phyloP scores from a whole-genome alignment of 2,888 invertebrate species.

The Lasioglossum morio region DNA sequence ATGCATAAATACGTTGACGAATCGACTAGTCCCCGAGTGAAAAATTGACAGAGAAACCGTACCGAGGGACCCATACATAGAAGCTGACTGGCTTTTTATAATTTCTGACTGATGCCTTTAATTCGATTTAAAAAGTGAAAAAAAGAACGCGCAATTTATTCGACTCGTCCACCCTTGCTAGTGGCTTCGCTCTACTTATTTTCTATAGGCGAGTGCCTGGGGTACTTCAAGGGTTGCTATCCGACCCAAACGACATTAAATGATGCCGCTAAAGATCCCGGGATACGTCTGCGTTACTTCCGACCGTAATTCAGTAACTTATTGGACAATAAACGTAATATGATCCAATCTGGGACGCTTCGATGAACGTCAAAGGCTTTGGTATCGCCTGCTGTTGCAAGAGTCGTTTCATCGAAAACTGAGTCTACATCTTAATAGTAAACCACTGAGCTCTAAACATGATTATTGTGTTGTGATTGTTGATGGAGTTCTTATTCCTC shows the following conservation, averaged over 20 bases:
- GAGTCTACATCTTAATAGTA: background rate
- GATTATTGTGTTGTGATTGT: no score
- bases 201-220: background rate
- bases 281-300: background rate
- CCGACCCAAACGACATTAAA: background rate
- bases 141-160: background rate
- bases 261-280: background rate
- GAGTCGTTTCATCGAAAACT: background rate
- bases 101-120: background rate
- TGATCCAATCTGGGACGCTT: background rate
- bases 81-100: background rate
- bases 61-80: background rate
- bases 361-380: background rate
- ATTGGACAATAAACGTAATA: background rate
- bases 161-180: background rate
- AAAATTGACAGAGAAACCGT: slow-evolving; percentile 9
- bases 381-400: background rate
- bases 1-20: slow-evolving; percentile 21
- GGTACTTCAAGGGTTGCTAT: slow-evolving; percentile 7
- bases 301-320: background rate
- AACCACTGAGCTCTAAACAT: no score
- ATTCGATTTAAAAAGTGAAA: background rate
- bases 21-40: slow-evolving; percentile 13
- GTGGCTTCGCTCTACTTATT: background rate
- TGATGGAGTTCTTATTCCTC: no score